Conservation (phyloP, 2,797 vertebrate species). For the Margarornis squamiger region DNA sequence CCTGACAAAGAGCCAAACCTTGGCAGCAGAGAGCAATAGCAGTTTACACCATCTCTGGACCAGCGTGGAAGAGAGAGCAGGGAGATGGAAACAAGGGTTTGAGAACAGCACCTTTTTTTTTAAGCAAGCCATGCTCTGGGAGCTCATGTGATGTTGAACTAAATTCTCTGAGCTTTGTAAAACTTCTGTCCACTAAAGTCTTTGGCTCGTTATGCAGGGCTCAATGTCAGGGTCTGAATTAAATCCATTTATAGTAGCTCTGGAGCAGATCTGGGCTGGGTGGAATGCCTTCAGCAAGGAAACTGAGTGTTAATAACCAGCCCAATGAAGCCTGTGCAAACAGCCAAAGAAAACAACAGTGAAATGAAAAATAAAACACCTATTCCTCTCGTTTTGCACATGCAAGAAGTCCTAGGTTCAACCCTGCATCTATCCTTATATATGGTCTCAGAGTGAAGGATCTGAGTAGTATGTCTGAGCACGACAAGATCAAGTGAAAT, state of each 20-base stretch:
- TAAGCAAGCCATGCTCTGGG: neutral
- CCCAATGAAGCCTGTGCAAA: neutral
- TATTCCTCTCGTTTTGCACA: neutral
- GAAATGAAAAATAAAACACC: neutral
- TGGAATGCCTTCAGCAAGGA: neutral
- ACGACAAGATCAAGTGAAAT: neutral
- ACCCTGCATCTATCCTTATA: neutral
- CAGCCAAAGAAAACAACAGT: neutral
- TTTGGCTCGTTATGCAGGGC: neutral
- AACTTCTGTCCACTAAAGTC: neutral
- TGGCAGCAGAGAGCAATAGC: neutral
- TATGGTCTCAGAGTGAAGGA: neutral
- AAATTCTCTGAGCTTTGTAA: neutral
- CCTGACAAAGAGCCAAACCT: neutral
- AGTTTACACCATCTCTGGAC: neutral
- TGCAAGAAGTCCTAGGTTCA: neutral
- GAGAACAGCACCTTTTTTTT: neutral
- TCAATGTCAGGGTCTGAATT: neutral
- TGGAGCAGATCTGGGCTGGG: neutral
- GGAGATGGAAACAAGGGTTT: neutral
- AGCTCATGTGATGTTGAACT: neutral
- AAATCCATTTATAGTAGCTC: constrained; percentile 40
- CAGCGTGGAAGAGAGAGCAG: neutral
- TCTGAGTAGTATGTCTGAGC: neutral
- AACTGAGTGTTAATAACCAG: neutral